Conservation (phyloP, 2,797 vertebrate genomes). For the Discoglossus pictus region DNA sequence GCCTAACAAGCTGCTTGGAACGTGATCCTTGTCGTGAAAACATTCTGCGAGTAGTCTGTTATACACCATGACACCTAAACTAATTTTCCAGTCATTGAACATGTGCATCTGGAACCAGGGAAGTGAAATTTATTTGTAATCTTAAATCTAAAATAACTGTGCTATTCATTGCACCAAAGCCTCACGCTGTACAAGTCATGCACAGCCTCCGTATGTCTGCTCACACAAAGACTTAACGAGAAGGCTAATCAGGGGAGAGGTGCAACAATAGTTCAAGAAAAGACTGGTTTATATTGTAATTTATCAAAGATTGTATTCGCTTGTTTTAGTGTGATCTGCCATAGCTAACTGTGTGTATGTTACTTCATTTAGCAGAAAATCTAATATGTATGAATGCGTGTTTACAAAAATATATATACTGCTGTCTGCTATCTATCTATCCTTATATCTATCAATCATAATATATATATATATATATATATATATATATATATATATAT, state of each 20-base stretch:
- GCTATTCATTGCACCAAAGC: conserved; percentile 34
- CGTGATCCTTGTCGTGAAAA: conserved; percentile 62
- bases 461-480: too few species aligned
- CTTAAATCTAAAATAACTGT: conserved; percentile 61
- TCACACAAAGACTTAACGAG: not conserved
- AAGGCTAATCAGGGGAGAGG: not conserved
- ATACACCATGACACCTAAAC: conserved; percentile 62
- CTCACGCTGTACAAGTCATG: conserved; percentile 23
- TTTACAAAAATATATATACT: too few species aligned
- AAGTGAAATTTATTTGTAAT: conserved; percentile 65
- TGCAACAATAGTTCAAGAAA: not conserved
- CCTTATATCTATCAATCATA: too few species aligned
- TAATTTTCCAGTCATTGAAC: conserved; percentile 66
- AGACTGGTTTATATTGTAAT: not conserved
- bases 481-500: too few species aligned
- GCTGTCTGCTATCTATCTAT: too few species aligned
- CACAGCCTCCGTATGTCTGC: conserved; percentile 13
- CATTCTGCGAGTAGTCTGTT: conserved; percentile 62
- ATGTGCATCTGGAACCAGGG: conserved; percentile 58
- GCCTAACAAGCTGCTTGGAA: conserved; percentile 58
- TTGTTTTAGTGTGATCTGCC: too few species aligned
- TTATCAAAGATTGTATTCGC: not conserved
- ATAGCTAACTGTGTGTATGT: too few species aligned
- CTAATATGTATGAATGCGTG: too few species aligned
- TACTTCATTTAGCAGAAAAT: too few species aligned